These are phyloP conservation scores for Parnassius orleans DNA, from an alignment of 2,888 invertebrate species.

Conservation along the genomic window DNA sequence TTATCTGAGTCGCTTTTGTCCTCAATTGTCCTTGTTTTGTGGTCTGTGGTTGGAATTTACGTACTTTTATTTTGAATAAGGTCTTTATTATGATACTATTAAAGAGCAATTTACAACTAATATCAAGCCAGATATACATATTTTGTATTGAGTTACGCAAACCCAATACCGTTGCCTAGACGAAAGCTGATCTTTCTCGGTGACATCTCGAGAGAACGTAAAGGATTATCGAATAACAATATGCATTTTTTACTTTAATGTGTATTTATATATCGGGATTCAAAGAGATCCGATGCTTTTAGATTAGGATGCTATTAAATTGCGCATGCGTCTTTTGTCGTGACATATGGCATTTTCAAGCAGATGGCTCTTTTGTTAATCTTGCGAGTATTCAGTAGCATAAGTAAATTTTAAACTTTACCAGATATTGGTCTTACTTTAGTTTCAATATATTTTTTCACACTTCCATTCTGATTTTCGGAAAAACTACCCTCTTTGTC, in stretches of 20 bases:
- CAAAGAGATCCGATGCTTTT: conserved; percentile 64
- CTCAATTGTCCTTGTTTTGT: conserved; percentile 66
- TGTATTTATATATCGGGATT: conserved; percentile 58
- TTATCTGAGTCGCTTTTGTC: conserved; percentile 72
- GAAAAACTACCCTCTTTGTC: too few relatives aligned
- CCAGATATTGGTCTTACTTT: background rate
- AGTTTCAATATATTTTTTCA: background rate
- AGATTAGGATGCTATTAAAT: conserved; percentile 77
- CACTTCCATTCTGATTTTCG: too few relatives aligned
- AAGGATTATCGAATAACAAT: conserved; percentile 81
- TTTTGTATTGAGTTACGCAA: conserved; percentile 77
- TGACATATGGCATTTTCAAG: conserved; percentile 74
- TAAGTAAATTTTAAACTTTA: conserved; percentile 40
- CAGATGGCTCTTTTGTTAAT: conserved; percentile 70
- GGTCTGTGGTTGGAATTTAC: conserved; percentile 65
- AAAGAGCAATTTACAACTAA: conserved; percentile 34
- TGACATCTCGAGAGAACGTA: conserved; percentile 76
- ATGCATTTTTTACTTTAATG: conserved; percentile 61
- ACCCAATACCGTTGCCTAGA: conserved; percentile 72
- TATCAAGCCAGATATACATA: conserved; percentile 38
- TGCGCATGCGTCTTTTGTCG: conserved; percentile 75
- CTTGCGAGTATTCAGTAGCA: conserved; percentile 52
- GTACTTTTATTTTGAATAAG: conserved; percentile 11
- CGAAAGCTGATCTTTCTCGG: conserved; percentile 76
- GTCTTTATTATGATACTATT: conserved; percentile 46